These are phyloP conservation scores for Porites cylindrica DNA, from an alignment of 92 coral and sea anemone species.

Conservation along the genomic window DNA sequence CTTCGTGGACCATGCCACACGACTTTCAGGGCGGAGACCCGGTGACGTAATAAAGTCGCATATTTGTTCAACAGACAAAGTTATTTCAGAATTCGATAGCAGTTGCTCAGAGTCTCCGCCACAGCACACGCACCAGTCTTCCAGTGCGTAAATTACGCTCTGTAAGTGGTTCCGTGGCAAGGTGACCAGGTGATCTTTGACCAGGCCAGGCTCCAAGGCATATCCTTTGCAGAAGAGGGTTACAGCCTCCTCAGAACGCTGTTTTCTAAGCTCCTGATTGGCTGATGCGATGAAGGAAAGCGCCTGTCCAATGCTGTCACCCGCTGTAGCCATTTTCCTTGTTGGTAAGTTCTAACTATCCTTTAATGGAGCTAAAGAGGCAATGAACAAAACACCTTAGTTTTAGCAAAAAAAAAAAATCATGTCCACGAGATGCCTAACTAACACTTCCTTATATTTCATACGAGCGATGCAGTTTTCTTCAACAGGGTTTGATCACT, in stretches of 20 bases:
- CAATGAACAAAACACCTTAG: not conserved
- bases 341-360: not conserved
- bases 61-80: slow-evolving; percentile 72
- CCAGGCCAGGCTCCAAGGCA: slow-evolving; percentile 80
- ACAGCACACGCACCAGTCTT: slow-evolving; percentile 90
- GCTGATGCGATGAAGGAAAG: slow-evolving; percentile 61
- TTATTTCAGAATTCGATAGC: slow-evolving; percentile 50
- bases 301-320: slow-evolving; percentile 41
- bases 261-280: slow-evolving; percentile 72
- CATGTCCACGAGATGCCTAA: too few relatives aligned
- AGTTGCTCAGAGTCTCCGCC: slow-evolving; percentile 55
- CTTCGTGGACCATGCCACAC: slow-evolving; percentile 83
- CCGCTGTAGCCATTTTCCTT: not conserved
- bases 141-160: slow-evolving; percentile 70
- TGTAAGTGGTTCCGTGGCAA: slow-evolving; percentile 63
- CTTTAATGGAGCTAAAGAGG: not conserved
- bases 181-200: slow-evolving; percentile 72
- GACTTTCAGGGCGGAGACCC: slow-evolving; percentile 76
- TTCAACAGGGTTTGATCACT: too few relatives aligned
- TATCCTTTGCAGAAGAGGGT: slow-evolving; percentile 81
- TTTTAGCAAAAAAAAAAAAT: not conserved
- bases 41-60: slow-evolving; percentile 79
- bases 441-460: too few relatives aligned
- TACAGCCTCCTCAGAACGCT: slow-evolving; percentile 81
- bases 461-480: too few relatives aligned